Conservation (phyloP, 2,797 vertebrate genomes). For the Esox masquinongy region DNA sequence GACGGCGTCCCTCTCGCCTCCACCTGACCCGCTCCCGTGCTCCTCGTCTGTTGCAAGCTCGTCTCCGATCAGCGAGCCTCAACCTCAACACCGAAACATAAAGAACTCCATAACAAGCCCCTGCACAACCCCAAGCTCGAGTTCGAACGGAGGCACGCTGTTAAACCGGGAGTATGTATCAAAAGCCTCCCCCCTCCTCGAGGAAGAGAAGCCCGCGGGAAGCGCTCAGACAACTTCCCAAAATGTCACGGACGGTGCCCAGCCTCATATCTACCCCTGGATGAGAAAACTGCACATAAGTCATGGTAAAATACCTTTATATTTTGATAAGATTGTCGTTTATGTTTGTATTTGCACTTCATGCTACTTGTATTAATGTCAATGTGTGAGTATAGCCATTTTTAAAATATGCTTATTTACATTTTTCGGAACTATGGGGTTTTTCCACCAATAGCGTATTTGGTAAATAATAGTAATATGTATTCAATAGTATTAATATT, state of each 20-base stretch:
- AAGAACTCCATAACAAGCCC: conserved; percentile 89
- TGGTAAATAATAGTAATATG: background rate
- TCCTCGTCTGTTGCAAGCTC: conserved; percentile 81
- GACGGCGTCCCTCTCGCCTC: conserved; percentile 80
- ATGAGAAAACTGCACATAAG: conserved; percentile 99
- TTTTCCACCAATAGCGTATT: background rate
- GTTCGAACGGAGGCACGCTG: conserved; percentile 77
- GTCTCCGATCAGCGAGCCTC: conserved; percentile 81
- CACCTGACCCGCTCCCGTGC: conserved; percentile 91
- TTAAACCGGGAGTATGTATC: conserved; percentile 88
- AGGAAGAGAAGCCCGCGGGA: conserved; percentile 89
- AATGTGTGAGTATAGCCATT: background rate
- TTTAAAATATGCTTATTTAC: conserved; percentile 1
- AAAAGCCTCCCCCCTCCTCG: conserved; percentile 85
- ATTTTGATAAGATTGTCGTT: conserved; percentile 1
- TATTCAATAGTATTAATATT: background rate
- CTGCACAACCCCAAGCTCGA: conserved; percentile 80
- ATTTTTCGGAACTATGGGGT: background rate
- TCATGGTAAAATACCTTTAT: conserved; percentile 84
- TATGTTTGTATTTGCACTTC: background rate
- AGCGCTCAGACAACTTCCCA: conserved; percentile 89
- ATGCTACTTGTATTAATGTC: background rate
- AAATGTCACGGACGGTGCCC: conserved; percentile 84
- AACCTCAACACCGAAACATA: conserved; percentile 78
- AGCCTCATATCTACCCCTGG: conserved; percentile 99